phyloP scores from a whole-genome alignment of 2,888 invertebrate genomes.

The Odontocolon sp. region DNA sequence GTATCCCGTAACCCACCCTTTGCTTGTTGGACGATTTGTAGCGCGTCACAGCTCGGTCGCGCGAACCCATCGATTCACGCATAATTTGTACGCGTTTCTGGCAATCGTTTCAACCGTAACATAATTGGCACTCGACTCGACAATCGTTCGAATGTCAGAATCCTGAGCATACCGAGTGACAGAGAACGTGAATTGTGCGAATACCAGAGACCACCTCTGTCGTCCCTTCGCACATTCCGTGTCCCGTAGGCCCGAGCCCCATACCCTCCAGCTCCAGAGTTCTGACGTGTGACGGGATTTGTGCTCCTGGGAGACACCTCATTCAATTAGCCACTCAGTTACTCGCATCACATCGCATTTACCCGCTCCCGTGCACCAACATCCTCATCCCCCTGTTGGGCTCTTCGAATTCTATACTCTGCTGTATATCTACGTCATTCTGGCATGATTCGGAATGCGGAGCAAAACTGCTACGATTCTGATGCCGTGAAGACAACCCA shows the following conservation, averaged over 20 bases:
- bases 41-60: constrained; percentile 37
- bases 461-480: too few species aligned
- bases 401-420: constrained; percentile 40
- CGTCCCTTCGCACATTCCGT: not conserved
- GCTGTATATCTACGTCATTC: not conserved
- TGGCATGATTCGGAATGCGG: too few species aligned
- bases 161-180: constrained; percentile 32
- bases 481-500: too few species aligned
- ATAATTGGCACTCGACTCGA: constrained; percentile 72
- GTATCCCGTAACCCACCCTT: constrained; percentile 22
- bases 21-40: constrained; percentile 54
- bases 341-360: constrained; percentile 79
- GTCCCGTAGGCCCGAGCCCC: constrained; percentile 59
- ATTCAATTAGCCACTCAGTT: constrained; percentile 80
- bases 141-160: constrained; percentile 67
- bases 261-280: constrained; percentile 63
- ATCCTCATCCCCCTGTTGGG: constrained; percentile 23
- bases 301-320: constrained; percentile 78
- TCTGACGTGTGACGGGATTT: constrained; percentile 79
- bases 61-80: constrained; percentile 47
- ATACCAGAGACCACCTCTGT: constrained; percentile 30
- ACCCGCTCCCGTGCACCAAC: constrained; percentile 61
- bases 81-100: constrained; percentile 43
- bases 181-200: constrained; percentile 37
- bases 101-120: constrained; percentile 56